phyloP scores from a whole-genome alignment of 2,113 vertebrate genomes.

The Oryzias javanicus region DNA sequence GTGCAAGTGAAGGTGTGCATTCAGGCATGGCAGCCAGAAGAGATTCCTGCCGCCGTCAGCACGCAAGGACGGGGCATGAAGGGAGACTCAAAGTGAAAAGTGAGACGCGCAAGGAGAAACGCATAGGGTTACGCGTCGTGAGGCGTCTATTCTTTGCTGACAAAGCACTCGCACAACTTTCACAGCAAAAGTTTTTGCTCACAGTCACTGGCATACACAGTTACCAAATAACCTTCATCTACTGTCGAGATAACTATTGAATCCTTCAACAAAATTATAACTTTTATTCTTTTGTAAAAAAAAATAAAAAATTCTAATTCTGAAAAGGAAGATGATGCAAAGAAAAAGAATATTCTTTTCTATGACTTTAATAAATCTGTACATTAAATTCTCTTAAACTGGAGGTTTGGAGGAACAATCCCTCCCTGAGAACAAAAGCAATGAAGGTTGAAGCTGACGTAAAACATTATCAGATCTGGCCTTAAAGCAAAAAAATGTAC shows the following conservation, averaged over 20 bases:
- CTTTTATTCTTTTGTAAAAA: too few relatives aligned
- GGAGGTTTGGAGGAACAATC: neutral
- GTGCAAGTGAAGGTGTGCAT: conserved; percentile 20
- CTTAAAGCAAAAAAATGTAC: conserved; percentile 3
- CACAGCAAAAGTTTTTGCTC: too few relatives aligned
- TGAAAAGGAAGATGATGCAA: too few relatives aligned
- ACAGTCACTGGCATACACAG: too few relatives aligned
- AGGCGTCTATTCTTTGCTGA: neutral
- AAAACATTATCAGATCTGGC: conserved; percentile 53
- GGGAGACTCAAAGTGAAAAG: neutral
- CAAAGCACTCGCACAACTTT: neutral
- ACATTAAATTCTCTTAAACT: neutral
- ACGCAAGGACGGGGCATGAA: conserved; percentile 19
- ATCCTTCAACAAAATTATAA: too few relatives aligned
- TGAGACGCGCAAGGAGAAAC: neutral
- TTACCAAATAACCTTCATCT: too few relatives aligned
- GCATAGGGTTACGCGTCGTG: neutral
- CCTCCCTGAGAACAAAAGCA: conserved; percentile 14
- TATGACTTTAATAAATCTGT: neutral
- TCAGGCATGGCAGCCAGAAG: conserved; percentile 14
- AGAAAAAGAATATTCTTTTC: too few relatives aligned
- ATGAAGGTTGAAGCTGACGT: conserved; percentile 22
- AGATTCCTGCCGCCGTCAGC: neutral
- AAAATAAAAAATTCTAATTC: too few relatives aligned
- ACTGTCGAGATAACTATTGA: too few relatives aligned